A percentile compares a stretch with the other conserved stretches of the same genome.
Conservation (phyloP, 2,797 vertebrate species). For the Muscicapa comitata region DNA sequence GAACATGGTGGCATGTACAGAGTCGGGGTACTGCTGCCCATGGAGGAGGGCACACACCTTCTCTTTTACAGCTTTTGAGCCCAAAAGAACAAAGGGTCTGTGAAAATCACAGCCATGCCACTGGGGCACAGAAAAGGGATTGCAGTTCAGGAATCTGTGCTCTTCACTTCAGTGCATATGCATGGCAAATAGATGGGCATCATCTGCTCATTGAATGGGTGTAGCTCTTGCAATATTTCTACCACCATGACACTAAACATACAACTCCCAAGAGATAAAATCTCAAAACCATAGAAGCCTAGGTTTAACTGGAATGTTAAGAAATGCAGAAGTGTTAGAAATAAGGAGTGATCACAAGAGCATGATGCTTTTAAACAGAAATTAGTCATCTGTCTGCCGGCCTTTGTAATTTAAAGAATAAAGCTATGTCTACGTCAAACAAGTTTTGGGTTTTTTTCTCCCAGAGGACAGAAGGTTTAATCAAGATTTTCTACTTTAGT, state of each 20-base stretch:
- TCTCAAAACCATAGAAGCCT: neutral
- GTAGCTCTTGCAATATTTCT: neutral
- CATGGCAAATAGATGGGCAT: neutral
- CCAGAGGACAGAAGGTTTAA: neutral
- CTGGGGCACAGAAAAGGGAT: neutral
- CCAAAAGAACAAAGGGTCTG: neutral
- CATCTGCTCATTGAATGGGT: neutral
- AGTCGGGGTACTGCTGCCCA: neutral
- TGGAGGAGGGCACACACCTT: neutral
- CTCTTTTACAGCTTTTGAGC: neutral
- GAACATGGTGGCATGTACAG: neutral
- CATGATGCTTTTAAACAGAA: neutral
- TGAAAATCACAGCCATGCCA: neutral
- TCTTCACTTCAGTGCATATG: neutral
- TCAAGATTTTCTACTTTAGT: slow-evolving; percentile 17
- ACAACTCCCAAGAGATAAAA: neutral
- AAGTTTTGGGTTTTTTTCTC: neutral
- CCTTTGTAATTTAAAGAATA: slow-evolving; percentile 36
- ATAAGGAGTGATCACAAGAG: neutral
- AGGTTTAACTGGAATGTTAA: slow-evolving; percentile 14
- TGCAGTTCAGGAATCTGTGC: neutral
- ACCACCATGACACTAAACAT: neutral
- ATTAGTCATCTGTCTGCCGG: neutral
- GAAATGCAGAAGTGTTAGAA: neutral
- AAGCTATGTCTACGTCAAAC: neutral